A percentile compares a stretch with the other conserved stretches of the same genome.
Conservation (phyloP, 2,888 invertebrate species). For the Stenchaetothrips biformis region DNA sequence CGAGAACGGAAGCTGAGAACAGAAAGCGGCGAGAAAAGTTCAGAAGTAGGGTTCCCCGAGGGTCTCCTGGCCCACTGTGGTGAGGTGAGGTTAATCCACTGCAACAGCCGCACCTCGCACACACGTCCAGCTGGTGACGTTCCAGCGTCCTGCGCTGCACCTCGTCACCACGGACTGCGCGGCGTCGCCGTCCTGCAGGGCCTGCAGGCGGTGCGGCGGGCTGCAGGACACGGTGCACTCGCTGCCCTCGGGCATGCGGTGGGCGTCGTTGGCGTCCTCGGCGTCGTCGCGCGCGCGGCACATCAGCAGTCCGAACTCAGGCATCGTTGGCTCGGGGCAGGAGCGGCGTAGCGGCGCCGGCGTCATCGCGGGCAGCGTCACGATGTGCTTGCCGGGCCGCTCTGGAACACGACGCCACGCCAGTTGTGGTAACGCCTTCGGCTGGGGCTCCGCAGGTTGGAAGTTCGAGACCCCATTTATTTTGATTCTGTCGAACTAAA, state of each 20-base stretch:
- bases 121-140: conserved; percentile 34
- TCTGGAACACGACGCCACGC: not conserved
- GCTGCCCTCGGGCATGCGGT: conserved; percentile 33
- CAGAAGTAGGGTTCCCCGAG: too few relatives aligned
- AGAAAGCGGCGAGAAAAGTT: not conserved
- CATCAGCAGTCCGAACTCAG: conserved; percentile 33
- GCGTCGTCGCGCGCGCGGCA: conserved; percentile 30
- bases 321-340: conserved; percentile 34
- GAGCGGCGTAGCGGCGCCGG: conserved; percentile 10
- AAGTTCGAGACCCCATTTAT: too few relatives aligned
- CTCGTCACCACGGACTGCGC: conserved; percentile 14
- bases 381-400: not conserved
- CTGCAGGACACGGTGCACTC: conserved; percentile 29
- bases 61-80: too few relatives aligned
- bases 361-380: not conserved
- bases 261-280: conserved; percentile 24
- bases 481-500: too few relatives aligned
- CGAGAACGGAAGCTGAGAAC: not conserved
- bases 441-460: too few relatives aligned
- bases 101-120: conserved; percentile 29
- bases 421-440: too few relatives aligned
- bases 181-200: not conserved
- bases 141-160: conserved; percentile 34
- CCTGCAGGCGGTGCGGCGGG: not conserved
- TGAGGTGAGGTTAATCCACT: too few relatives aligned